phyloP scores from a whole-genome alignment of 2,797 vertebrate species.

The Enteromius trimaculatus region DNA sequence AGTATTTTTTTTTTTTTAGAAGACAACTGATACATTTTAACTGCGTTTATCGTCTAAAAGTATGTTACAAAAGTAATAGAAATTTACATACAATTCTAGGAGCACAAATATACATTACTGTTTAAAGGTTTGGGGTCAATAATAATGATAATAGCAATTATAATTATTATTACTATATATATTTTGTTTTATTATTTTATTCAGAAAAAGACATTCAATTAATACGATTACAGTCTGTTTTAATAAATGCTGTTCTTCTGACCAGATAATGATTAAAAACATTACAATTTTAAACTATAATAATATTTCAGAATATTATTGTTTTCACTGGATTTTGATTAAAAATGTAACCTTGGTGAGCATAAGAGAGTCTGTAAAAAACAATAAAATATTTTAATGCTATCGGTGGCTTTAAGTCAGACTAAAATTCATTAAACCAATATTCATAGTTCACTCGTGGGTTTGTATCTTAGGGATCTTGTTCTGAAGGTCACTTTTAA shows the following conservation, averaged over 20 bases:
- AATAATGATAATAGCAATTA: background rate
- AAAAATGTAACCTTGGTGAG: background rate
- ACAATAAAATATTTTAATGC: background rate
- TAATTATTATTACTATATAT: background rate
- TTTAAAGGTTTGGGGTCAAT: background rate
- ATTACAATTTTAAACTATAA: no score
- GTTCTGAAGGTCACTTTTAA: background rate
- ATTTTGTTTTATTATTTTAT: background rate
- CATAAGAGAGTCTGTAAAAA: background rate
- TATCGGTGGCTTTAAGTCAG: background rate
- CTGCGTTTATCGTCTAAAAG: background rate
- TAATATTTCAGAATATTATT: background rate
- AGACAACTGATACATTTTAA: background rate
- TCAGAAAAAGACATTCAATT: background rate
- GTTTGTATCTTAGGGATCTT: background rate
- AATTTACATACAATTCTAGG: background rate
- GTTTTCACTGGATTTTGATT: background rate
- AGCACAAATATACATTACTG: background rate
- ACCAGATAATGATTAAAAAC: background rate
- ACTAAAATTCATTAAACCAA: background rate
- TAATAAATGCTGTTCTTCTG: background rate
- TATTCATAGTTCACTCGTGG: background rate
- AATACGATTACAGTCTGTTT: background rate
- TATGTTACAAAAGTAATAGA: background rate
- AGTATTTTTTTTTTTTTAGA: background rate